These are phyloP conservation scores for Diarsia mendica DNA, from an alignment of 2,888 invertebrate species.

Conservation along the genomic window DNA sequence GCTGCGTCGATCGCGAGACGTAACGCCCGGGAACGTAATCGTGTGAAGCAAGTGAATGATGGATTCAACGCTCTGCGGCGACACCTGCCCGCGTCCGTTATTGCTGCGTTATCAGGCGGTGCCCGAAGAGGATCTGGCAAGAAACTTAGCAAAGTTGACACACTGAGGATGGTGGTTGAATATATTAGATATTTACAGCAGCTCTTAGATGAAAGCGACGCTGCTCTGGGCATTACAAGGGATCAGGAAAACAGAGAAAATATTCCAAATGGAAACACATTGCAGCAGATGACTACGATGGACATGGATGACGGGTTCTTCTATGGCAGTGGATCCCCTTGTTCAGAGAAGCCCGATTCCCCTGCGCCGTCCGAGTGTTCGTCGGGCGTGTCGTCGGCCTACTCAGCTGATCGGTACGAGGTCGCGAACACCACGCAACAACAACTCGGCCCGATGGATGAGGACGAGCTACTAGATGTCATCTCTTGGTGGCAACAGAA, in stretches of 20 bases:
- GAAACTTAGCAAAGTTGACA: conserved; percentile 97
- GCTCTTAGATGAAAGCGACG: conserved; percentile 93
- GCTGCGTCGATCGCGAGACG: conserved; percentile 96
- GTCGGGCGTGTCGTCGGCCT: conserved; percentile 89
- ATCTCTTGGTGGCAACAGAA: conserved; percentile 96
- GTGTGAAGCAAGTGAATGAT: conserved; percentile 98
- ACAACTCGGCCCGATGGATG: conserved; percentile 94
- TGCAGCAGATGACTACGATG: conserved; percentile 84
- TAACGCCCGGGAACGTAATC: conserved; percentile 98
- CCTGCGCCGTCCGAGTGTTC: conserved; percentile 94
- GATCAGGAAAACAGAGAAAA: conserved; percentile 87
- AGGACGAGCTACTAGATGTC: conserved; percentile 96
- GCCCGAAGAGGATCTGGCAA: conserved; percentile 94
- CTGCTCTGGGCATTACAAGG: conserved; percentile 87
- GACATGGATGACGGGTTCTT: conserved; percentile 89
- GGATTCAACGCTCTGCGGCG: conserved; percentile 97
- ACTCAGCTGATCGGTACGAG: conserved; percentile 86
- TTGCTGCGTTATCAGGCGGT: conserved; percentile 92
- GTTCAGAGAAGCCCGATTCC: conserved; percentile 93
- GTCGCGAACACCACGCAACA: conserved; percentile 84
- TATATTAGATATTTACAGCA: conserved; percentile 96
- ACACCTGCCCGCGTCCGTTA: conserved; percentile 95
- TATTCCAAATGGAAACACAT: conserved; percentile 81
- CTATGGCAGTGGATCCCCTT: conserved; percentile 89
- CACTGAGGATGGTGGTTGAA: conserved; percentile 96